A percentile compares a stretch with the other conserved stretches of the same genome.
Evolutionary conservation across 2,113 vertebrate species (phyloP).

Genomic region (Eolophus roseicapilla): DNA sequence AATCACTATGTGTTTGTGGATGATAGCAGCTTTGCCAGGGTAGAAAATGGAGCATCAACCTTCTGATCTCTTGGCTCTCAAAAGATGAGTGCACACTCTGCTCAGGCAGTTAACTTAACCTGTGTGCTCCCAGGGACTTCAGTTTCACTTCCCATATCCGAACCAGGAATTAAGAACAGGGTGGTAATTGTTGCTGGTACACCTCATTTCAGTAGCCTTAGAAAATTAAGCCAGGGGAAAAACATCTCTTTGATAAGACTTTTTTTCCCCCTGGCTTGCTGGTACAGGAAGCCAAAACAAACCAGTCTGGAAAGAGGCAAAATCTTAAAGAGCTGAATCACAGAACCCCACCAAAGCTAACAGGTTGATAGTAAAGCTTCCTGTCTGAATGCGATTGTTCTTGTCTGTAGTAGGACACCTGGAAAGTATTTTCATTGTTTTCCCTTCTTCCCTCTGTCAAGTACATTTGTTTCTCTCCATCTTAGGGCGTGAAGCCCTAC

Average conservation of each 20-base stretch:
- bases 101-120: background rate
- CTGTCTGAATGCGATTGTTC: background rate
- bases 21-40: background rate
- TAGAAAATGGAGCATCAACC: background rate
- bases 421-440: background rate
- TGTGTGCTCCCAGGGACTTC: background rate
- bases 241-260: background rate
- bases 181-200: background rate
- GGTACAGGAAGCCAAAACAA: constrained; percentile 47
- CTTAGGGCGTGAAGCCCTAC: background rate
- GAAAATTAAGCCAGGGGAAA: background rate
- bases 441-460: background rate
- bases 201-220: background rate
- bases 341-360: background rate
- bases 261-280: background rate
- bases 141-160: background rate
- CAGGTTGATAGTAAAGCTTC: background rate
- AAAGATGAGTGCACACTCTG: background rate
- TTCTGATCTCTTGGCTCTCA: background rate
- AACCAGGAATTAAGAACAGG: background rate
- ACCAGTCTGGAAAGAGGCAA: constrained; percentile 39
- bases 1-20: background rate
- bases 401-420: background rate
- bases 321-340: background rate
- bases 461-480: background rate